Conservation (phyloP, 2,797 vertebrate species). For the Coccyzus lansbergi region DNA sequence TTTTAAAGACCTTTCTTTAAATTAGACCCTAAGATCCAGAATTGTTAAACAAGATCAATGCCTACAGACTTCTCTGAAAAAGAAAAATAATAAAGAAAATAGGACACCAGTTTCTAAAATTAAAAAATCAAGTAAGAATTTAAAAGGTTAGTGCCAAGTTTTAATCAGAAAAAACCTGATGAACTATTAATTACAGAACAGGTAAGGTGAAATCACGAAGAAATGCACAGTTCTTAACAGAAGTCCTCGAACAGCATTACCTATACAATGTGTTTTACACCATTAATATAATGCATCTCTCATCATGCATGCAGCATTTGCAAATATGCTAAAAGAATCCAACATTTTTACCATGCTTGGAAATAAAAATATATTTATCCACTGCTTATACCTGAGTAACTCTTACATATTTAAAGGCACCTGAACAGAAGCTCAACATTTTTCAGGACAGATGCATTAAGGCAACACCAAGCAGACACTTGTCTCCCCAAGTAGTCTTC, state of each 20-base stretch:
- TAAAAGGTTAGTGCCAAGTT: background rate
- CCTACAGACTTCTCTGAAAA: background rate
- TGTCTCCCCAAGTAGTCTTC: background rate
- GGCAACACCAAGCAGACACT: background rate
- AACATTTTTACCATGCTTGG: background rate
- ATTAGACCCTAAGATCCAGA: background rate
- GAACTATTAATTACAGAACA: background rate
- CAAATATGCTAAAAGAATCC: background rate
- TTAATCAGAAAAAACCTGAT: background rate
- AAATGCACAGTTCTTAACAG: background rate
- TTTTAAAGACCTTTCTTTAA: background rate
- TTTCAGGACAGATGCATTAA: background rate
- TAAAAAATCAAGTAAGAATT: background rate
- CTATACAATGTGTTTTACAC: background rate
- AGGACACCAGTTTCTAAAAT: background rate
- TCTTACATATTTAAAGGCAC: background rate
- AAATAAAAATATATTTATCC: background rate
- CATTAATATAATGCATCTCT: background rate
- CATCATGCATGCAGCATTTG: background rate
- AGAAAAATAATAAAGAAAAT: background rate
- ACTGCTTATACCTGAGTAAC: accelerated
- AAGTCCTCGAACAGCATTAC: background rate
- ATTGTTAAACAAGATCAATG: background rate
- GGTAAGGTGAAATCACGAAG: background rate
- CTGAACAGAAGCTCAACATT: background rate